Percentiles rank a stretch among this genome's conserved stretches.
Evolutionary conservation across 2,113 vertebrate species (phyloP).

Genomic region (Nannobrachium achirus): DNA sequence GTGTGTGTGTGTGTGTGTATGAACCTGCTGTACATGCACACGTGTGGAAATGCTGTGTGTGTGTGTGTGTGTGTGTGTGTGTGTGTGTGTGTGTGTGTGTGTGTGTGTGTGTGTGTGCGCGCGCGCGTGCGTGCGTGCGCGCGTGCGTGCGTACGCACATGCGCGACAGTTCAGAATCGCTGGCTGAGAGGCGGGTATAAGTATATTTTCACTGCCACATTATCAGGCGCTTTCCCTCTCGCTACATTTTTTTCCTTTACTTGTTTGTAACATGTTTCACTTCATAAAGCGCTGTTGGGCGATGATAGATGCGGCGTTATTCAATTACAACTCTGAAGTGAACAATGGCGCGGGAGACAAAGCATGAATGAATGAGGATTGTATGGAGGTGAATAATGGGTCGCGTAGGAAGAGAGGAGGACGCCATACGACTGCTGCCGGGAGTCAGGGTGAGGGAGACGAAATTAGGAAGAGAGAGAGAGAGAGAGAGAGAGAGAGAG

Average conservation of each 20-base stretch:
- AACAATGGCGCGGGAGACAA: too few species aligned
- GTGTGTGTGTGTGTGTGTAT: too few species aligned
- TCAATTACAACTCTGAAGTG: not conserved
- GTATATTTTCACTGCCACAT: conserved; percentile 50
- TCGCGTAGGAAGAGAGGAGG: conserved; percentile 10
- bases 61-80: conserved; percentile 1
- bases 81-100: not conserved
- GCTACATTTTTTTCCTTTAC: conserved; percentile 26
- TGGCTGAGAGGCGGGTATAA: conserved; percentile 58
- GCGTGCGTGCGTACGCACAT: too few species aligned
- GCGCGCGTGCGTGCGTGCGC: too few species aligned
- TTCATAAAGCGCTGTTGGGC: conserved; percentile 12
- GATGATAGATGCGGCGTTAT: conserved; percentile 12
- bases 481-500: conserved; percentile 10
- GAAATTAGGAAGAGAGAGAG: too few species aligned
- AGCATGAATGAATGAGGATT: conserved; percentile 29
- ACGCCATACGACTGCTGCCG: too few species aligned
- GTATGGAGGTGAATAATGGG: conserved; percentile 31
- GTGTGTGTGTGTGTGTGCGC: not conserved
- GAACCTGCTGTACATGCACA: too few species aligned
- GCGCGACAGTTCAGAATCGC: conserved; percentile 65
- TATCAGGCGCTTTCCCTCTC: conserved; percentile 23
- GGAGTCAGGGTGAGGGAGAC: too few species aligned
- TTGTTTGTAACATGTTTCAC: conserved; percentile 39
- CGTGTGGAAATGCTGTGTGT: not conserved